Evolutionary conservation across 2,888 invertebrate genomes (phyloP).

Genomic region (Selenia dentaria): DNA sequence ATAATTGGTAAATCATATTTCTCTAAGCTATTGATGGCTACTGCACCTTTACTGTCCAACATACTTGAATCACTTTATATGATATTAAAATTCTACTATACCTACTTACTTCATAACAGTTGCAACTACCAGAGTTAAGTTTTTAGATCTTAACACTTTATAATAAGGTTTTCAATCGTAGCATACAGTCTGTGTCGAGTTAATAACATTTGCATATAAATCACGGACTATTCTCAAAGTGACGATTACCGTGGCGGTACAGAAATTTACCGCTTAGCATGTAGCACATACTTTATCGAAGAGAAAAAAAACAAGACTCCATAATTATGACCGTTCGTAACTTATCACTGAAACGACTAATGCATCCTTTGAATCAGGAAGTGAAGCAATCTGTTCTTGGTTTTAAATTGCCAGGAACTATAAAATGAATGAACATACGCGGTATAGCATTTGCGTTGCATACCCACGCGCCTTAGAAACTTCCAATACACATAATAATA

Average conservation of each 20-base stretch:
- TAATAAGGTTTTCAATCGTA: slow-evolving; percentile 1
- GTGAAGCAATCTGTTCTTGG: slow-evolving; percentile 30
- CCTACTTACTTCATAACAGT: too few relatives aligned
- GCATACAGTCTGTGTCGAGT: not conserved
- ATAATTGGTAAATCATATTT: too few relatives aligned
- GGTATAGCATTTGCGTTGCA: slow-evolving; percentile 4
- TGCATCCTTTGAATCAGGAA: slow-evolving; percentile 37
- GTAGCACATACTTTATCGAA: too few relatives aligned
- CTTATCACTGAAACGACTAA: slow-evolving; percentile 24
- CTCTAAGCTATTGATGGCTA: too few relatives aligned
- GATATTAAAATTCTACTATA: too few relatives aligned
- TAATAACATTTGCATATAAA: not conserved
- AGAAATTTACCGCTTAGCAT: too few relatives aligned
- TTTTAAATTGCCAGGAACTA: slow-evolving; percentile 21
- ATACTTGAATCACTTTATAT: slow-evolving; percentile 1
- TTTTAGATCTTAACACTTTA: not conserved
- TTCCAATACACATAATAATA: not conserved
- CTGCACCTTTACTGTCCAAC: not conserved
- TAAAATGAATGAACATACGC: slow-evolving; percentile 11
- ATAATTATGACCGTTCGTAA: slow-evolving; percentile 26
- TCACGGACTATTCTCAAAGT: not conserved
- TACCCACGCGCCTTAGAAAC: not conserved
- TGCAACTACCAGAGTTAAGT: too few relatives aligned
- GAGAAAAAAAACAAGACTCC: slow-evolving; percentile 42
- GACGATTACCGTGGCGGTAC: too few relatives aligned